These are phyloP conservation scores for Cyanoderma ruficeps DNA, from an alignment of 2,113 vertebrate species.

Conservation along the genomic window DNA sequence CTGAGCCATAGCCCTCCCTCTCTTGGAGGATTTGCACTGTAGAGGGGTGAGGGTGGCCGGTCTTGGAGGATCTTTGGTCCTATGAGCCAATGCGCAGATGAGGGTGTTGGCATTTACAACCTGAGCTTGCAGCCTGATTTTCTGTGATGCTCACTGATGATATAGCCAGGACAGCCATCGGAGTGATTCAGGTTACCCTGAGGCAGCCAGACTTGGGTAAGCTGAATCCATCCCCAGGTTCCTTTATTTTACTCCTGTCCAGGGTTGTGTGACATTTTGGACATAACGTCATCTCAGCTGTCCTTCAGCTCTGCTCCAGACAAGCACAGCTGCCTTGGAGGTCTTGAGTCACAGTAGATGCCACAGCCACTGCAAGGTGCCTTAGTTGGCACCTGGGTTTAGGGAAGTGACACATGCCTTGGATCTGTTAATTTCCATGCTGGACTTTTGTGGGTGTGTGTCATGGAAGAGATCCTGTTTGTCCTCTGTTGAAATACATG, in stretches of 20 bases:
- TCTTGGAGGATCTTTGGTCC: background rate
- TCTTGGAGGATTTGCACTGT: rapidly evolving
- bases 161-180: background rate
- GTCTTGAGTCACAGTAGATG: background rate
- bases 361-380: background rate
- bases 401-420: background rate
- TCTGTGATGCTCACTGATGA: rapidly evolving
- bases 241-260: background rate
- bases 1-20: background rate
- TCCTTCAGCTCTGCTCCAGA: background rate
- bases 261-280: background rate
- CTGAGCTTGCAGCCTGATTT: background rate
- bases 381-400: background rate
- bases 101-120: background rate
- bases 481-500: background rate
- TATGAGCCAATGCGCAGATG: rapidly evolving
- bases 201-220: background rate
- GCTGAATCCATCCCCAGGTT: background rate
- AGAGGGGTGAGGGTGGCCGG: rapidly evolving
- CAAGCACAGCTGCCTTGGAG: background rate
- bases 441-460: background rate
- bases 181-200: background rate
- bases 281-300: background rate
- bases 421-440: background rate
- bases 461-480: background rate